phyloP scores from a whole-genome alignment of 2,797 vertebrate species.

The Manis pentadactyla region DNA sequence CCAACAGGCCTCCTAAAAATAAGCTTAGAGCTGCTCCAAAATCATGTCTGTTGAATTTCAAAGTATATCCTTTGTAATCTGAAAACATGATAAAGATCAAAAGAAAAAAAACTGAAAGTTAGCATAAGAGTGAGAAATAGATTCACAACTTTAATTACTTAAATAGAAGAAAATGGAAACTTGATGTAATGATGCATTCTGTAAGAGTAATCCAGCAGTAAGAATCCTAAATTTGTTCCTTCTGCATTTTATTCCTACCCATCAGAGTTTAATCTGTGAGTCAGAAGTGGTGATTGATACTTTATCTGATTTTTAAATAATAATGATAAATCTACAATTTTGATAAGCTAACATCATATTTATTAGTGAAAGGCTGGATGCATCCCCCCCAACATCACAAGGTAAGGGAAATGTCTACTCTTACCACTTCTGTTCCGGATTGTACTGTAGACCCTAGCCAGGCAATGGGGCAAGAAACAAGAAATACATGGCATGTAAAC shows the following conservation, averaged over 20 bases:
- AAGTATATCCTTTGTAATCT: background rate
- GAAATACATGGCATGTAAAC: background rate
- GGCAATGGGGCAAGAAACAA: background rate
- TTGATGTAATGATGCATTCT: background rate
- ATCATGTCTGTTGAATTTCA: background rate
- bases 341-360: background rate
- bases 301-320: background rate
- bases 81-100: background rate
- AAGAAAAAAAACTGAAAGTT: background rate
- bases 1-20: background rate
- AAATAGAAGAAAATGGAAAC: background rate
- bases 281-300: background rate
- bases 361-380: background rate
- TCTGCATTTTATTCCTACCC: background rate
- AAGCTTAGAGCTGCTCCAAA: background rate
- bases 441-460: background rate
- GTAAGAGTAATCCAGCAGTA: background rate
- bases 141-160: background rate
- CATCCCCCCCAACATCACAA: background rate
- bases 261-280: background rate
- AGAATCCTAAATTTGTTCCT: background rate
- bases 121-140: background rate
- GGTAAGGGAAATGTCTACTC: background rate
- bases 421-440: background rate
- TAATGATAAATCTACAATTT: background rate